Evolutionary conservation across 2,888 invertebrate species (phyloP).

Genomic region (Pandemis cinnamomeana): DNA sequence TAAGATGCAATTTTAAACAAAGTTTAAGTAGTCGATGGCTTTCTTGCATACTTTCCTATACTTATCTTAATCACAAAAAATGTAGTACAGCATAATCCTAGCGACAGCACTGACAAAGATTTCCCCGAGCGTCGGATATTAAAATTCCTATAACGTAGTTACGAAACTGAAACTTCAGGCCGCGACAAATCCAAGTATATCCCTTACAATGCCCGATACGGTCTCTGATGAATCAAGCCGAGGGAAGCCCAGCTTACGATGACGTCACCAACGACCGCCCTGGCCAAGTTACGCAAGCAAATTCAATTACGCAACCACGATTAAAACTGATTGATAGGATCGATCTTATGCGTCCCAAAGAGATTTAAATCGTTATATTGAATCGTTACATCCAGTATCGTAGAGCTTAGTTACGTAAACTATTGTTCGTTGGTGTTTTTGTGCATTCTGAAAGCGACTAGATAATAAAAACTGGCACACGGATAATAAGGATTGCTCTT

Average conservation of each 20-base stretch:
- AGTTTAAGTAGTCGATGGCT: too few relatives aligned
- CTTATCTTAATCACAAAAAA: too few relatives aligned
- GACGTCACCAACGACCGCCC: slow-evolving; percentile 59
- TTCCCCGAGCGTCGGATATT: not conserved
- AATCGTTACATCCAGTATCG: slow-evolving; percentile 3
- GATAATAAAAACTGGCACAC: slow-evolving; percentile 34
- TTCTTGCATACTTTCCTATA: too few relatives aligned
- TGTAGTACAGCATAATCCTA: too few relatives aligned
- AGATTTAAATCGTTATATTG: slow-evolving; percentile 27
- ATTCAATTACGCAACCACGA: slow-evolving; percentile 34
- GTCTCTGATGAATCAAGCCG: slow-evolving; percentile 60
- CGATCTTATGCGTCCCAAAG: slow-evolving; percentile 7
- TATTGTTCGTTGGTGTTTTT: slow-evolving; percentile 25
- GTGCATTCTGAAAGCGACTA: slow-evolving; percentile 4
- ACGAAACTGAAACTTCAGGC: slow-evolving; percentile 3
- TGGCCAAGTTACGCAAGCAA: slow-evolving; percentile 46
- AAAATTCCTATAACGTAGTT: slow-evolving; percentile 8
- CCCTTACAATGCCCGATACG: slow-evolving; percentile 41
- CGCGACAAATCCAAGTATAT: slow-evolving; percentile 30
- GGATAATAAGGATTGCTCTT: slow-evolving; percentile 25
- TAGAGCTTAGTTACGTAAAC: slow-evolving; percentile 29
- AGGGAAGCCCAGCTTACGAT: slow-evolving; percentile 67
- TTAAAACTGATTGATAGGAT: slow-evolving; percentile 31
- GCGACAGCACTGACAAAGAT: not conserved
- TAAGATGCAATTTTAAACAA: too few relatives aligned